Conservation (phyloP, 2,888 invertebrate species). For the Suillia variegata region DNA sequence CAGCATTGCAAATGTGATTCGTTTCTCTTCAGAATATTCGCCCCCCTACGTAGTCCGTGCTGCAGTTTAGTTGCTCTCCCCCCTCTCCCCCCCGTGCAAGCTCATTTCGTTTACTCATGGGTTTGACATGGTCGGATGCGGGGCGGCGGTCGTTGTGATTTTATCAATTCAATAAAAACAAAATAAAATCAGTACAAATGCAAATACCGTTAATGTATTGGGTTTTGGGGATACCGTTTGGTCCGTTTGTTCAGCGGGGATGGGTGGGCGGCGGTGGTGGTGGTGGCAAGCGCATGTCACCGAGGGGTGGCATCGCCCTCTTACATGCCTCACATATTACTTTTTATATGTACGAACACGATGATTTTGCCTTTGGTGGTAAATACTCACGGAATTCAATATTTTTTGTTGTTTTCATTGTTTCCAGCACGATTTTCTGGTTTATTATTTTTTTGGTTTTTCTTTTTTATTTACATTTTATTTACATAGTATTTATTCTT, state of each 20-base stretch:
- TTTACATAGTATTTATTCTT: neutral
- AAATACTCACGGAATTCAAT: conserved; percentile 5
- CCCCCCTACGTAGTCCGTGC: neutral
- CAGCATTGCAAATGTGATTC: neutral
- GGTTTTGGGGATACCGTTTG: conserved; percentile 31
- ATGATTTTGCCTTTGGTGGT: neutral
- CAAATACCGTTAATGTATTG: conserved; percentile 57
- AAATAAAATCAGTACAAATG: conserved; percentile 57
- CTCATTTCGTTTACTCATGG: neutral
- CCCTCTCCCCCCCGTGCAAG: neutral
- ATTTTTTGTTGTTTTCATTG: conserved; percentile 6
- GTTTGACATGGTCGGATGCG: neutral
- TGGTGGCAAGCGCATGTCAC: too few relatives aligned
- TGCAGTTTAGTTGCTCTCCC: neutral
- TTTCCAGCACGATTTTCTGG: neutral
- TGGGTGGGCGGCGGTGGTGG: neutral
- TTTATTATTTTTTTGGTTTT: neutral
- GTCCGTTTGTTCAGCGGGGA: neutral
- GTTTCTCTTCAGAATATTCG: neutral
- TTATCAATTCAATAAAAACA: conserved; percentile 59
- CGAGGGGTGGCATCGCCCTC: neutral
- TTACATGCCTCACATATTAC: neutral
- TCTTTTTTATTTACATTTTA: neutral
- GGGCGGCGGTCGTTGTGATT: conserved; percentile 39
- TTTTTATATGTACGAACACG: neutral